These are phyloP conservation scores for Pollachius pollachius DNA, from an alignment of 2,113 vertebrate species.

Conservation along the genomic window DNA sequence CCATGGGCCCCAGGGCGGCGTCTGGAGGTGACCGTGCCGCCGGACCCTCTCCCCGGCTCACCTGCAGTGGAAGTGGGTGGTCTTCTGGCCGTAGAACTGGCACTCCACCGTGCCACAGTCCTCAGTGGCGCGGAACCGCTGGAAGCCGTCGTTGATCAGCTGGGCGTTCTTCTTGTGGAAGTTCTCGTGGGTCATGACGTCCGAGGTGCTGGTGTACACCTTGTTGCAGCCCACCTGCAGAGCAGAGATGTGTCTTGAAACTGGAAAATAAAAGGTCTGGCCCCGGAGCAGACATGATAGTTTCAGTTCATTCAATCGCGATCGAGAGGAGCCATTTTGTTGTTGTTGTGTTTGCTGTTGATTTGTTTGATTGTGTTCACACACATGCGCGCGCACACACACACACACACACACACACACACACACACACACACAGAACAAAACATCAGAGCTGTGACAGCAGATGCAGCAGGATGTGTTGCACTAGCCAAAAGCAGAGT, in stretches of 20 bases:
- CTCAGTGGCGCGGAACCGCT: constrained; percentile 96
- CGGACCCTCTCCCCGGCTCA: constrained; percentile 41
- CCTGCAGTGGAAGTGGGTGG: constrained; percentile 99
- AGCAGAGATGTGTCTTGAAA: constrained; percentile 42
- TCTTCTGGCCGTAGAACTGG: constrained; percentile 98
- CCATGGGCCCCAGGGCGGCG: too few species aligned
- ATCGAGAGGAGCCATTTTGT: not conserved
- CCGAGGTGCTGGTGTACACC: constrained; percentile 97
- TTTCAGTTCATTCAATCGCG: constrained; percentile 36
- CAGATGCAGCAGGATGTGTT: not conserved
- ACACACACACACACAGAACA: not conserved
- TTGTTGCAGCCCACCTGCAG: constrained; percentile 97
- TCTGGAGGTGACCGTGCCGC: too few species aligned
- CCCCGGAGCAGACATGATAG: constrained; percentile 28
- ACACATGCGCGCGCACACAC: too few species aligned
- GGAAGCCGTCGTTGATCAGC: constrained; percentile 98
- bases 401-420: too few species aligned
- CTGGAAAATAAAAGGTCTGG: constrained; percentile 26
- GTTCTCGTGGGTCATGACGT: constrained; percentile 99
- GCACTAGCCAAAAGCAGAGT: too few species aligned
- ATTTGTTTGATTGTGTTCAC: too few species aligned
- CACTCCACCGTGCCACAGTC: constrained; percentile 94
- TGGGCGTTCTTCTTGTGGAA: constrained; percentile 99
- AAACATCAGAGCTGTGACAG: constrained; percentile 37
- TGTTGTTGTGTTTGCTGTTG: too few species aligned